Conservation (phyloP, 1,140 invertebrate genomes). For the Globodera rostochiensis region DNA sequence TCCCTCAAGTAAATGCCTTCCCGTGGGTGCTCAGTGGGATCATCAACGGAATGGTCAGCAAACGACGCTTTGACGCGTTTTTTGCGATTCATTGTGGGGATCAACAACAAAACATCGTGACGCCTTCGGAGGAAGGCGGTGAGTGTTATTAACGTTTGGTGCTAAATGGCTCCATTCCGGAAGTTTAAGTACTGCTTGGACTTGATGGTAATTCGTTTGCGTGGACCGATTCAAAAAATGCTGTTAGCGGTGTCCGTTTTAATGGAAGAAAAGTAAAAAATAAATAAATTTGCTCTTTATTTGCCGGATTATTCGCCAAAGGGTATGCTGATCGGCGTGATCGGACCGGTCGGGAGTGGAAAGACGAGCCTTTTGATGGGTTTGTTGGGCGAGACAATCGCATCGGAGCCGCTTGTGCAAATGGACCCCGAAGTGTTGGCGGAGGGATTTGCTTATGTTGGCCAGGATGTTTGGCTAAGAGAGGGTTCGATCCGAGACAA, state of each 20-base stretch:
- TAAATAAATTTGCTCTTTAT: not conserved
- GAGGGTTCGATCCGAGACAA: constrained; percentile 86
- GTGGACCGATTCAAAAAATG: not conserved
- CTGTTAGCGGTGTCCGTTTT: not conserved
- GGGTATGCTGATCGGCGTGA: constrained; percentile 63
- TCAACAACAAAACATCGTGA: not conserved
- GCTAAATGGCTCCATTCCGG: not conserved
- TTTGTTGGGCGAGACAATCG: constrained; percentile 76
- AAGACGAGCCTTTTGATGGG: constrained; percentile 78
- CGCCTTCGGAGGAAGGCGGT: not conserved
- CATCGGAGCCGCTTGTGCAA: constrained; percentile 24
- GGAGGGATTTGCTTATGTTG: constrained; percentile 76
- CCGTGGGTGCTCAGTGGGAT: constrained; percentile 97
- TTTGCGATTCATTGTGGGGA: constrained; percentile 59
- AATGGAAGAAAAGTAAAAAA: not conserved
- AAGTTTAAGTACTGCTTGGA: constrained; percentile 10
- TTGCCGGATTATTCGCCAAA: constrained; percentile 15
- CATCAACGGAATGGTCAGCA: constrained; percentile 79
- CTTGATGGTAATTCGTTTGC: constrained; percentile 24
- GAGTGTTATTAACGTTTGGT: not conserved
- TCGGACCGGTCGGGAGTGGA: constrained; percentile 71
- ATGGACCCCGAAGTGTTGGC: constrained; percentile 33
- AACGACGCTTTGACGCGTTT: constrained; percentile 68
- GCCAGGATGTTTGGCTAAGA: constrained; percentile 88
- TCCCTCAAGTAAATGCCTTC: constrained; percentile 77